Evolutionary conservation across 2,888 invertebrate species (phyloP), one percentile per base, ranked within the genome.

Genomic region (Unio delphinus): DNA sequence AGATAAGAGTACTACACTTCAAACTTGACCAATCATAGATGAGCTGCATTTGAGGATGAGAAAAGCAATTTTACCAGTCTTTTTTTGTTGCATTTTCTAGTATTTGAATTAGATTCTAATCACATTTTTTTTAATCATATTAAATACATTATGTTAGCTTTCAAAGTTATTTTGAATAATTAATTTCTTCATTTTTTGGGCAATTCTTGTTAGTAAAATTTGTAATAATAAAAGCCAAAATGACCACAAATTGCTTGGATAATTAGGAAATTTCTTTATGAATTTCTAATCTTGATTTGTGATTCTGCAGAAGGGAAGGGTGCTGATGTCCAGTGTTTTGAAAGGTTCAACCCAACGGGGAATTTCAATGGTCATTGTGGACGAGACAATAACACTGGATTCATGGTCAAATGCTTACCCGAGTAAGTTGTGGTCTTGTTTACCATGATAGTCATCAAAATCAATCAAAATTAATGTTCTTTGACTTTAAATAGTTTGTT

Each of bases 361-460:
- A 95, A 96, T 64, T 95, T 96, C 80, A 97, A 95, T 82, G 99
- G 99, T 0, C 97, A 99, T 90, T 99, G 99, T 89, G 99, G 99
- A 61, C 94, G 94, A 61, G 85, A 88, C 62, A 75, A 78, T 18
- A 76, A 70, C 18, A 84, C 86, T 15, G 86, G 85, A 54, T 81
- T 81, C n/a, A 87, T 81, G 74, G 92, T 96, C 84, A 97, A 96
- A 90, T 98, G 98, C 90, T 94, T 95, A 72, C 92, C 92, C 86
- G 94, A 94, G 96, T 96, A 90, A 93, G 95, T 81, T 28, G 23
- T 55, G 55, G 15, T 26, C 4, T 28, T 63, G 26, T 58, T 11
- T 54, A 17, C 15, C 18, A 57, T 23, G 2, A 6, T 30, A 1
- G 30, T 61, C 26, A 20, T 26, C 2, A 28, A 26, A 26, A 26